Base-by-base conservation (phyloP, 2,888 invertebrate genomes). In the Deilephila porcellus region DNA sequence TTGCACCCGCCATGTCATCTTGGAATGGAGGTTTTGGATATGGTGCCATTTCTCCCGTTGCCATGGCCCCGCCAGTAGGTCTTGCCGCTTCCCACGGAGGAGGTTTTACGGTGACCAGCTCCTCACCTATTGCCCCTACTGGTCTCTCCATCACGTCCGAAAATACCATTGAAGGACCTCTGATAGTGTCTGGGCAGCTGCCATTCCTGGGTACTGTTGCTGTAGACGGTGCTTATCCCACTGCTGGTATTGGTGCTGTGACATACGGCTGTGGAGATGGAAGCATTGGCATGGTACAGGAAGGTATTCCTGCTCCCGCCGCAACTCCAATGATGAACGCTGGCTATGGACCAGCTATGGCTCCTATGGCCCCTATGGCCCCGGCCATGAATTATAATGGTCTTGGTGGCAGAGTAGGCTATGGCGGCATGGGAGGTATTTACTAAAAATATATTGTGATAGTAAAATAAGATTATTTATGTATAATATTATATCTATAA, bases 261-360 rank as follows among this genome's bases (percentile, higher is more conserved):
- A 73, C 78, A 1, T 81, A 78, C n/a, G 76, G 77, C 0, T 80
- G 78, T 56, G 75, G 75, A 17, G 74, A 77, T 71, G 74, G 74
- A 19, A 63, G 34, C 34, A 71, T 73, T 19, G 73, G 73, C 6
- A 73, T 73, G n/a, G 71, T 71, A 0, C 60, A 70, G n/a, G 73
- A 73, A 37, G 72, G 72, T 20, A 25, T 71, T 7, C 52, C 63
- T 34, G 62, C 70, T 7, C 14, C n/a, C 52, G 52, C 73, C 4
- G 3, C 62, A 25, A 59, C 14, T n/a, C 72, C 63, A 37, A 37
- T 64, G 25, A 67, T 73, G 72, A 67, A 19, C 25, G 20, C 37
- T 56, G 72, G 72, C 6, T 67, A 37, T 19, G 67, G 59, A 17
- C 37, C 64, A 56, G 64, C 63, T 59, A 37, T 73, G 34, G 14